Conservation (phyloP, 2,113 vertebrate species). For the Varanus salvator region DNA sequence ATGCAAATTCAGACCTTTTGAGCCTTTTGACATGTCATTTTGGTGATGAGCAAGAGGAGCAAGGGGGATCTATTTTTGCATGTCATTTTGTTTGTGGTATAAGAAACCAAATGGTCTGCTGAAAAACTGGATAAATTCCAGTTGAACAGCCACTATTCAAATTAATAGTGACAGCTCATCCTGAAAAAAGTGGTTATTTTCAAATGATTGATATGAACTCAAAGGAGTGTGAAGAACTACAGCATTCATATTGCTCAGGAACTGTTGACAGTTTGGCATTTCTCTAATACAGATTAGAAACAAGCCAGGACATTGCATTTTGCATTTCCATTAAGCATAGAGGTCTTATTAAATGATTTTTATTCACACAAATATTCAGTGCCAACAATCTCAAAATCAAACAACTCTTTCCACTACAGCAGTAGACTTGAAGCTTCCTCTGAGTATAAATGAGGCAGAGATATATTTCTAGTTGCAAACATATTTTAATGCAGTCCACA, state of each 20-base stretch:
- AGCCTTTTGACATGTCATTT: slow-evolving; percentile 24
- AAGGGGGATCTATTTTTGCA: slow-evolving; percentile 63
- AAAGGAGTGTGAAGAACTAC: slow-evolving; percentile 78
- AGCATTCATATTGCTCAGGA: slow-evolving; percentile 64
- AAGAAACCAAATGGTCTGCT: slow-evolving; percentile 74
- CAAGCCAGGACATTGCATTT: slow-evolving; percentile 64
- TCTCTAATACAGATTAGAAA: slow-evolving; percentile 79
- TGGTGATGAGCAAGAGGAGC: slow-evolving; percentile 30
- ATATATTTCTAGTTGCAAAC: not conserved
- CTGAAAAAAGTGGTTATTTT: slow-evolving; percentile 78
- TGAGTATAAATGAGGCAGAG: slow-evolving; percentile 3
- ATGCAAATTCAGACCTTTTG: slow-evolving; percentile 15
- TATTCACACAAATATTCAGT: slow-evolving; percentile 58
- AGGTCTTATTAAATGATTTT: slow-evolving; percentile 64
- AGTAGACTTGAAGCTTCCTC: slow-evolving; percentile 15
- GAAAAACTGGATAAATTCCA: slow-evolving; percentile 78
- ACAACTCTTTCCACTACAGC: slow-evolving; percentile 29
- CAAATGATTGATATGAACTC: slow-evolving; percentile 81
- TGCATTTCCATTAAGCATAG: slow-evolving; percentile 66
- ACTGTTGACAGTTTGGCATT: slow-evolving; percentile 75
- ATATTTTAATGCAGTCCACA: not conserved
- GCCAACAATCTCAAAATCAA: slow-evolving; percentile 49
- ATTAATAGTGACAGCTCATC: slow-evolving; percentile 81
- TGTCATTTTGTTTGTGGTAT: slow-evolving; percentile 70
- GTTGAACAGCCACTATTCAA: slow-evolving; percentile 72